Base-by-base conservation (phyloP, 2,888 invertebrate species). In the Petrophora chlorosata region DNA sequence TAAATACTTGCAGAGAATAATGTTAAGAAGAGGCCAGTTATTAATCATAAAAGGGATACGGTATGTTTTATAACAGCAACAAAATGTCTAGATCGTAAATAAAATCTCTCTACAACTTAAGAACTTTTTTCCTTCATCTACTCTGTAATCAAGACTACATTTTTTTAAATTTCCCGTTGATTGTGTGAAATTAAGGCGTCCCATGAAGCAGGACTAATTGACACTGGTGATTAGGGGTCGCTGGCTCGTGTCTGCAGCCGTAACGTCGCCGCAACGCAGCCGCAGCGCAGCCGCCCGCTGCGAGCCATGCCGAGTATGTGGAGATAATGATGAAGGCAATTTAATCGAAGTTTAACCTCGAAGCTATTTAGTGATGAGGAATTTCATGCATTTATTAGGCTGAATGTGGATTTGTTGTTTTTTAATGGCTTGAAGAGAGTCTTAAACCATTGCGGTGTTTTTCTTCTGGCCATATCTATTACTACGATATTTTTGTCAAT, bases 191-290 rank as follows among this genome's bases (percentile, higher is more conserved):
- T 59, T 53, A 49, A 42, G 43, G 12, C 43, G 53, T 42, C 51
- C 47, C 53, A 51, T 59, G 45, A 46, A 52, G 62, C 59, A 54
- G 33, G 44, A 56, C 58, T 62, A 62, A 62, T 62, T 58, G 55
- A 52, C 39, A 44, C 23, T n/a, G 28, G 45, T 45, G 53, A 59
- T 58, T 52, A 56, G 49, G 40, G 38, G 32, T 40, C 36, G 47
- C 10, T 19, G 23, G 22, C 13, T 2, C n/a, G 12, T 13, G n/a
- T 4, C 13, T 23, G 23, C n/a, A n/a, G 23, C 14, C 23, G 23
- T 3, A 10, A n/a, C 17, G 33, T 5, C 9, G 25, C 15, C 23
- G 25, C 10, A 14, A 10, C 36, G 36, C 14, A 9, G 17, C 8
- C 13, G 38, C 25, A 9, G 3, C 36, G 15, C 3, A 1, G 9